Evolutionary conservation across 2,888 invertebrate species (phyloP).

Genomic region (Dynastes maya): DNA sequence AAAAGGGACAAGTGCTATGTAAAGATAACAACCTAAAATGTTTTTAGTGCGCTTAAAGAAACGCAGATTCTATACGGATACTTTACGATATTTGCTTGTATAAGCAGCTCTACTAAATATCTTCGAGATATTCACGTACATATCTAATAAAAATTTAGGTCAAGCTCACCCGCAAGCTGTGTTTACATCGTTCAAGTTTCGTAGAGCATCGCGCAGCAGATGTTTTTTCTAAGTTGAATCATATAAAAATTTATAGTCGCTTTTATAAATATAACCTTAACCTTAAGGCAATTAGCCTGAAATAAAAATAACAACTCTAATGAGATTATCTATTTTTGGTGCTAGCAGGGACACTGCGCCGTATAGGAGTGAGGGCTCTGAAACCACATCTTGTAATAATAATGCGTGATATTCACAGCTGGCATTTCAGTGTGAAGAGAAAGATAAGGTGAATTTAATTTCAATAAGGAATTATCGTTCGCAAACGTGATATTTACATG

Average conservation of each 20-base stretch:
- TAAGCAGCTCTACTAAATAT: not conserved
- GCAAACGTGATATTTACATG: too few relatives aligned
- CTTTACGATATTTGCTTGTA: not conserved
- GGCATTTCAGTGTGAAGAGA: too few relatives aligned
- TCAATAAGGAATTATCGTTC: too few relatives aligned
- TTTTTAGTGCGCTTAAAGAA: not conserved
- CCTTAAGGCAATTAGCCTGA: not conserved
- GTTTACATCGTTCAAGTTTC: not conserved
- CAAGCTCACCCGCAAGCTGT: not conserved
- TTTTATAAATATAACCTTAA: slow-evolving; percentile 11
- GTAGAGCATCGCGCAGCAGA: not conserved
- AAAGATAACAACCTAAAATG: not conserved
- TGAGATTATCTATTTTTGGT: slow-evolving; percentile 1
- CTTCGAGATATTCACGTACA: not conserved
- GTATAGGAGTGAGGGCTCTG: too few relatives aligned
- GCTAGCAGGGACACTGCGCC: not conserved
- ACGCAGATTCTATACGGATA: not conserved
- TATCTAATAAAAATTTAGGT: slow-evolving; percentile 10
- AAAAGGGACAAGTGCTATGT: not conserved
- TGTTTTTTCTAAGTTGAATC: not conserved
- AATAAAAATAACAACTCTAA: not conserved
- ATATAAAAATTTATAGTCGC: not conserved
- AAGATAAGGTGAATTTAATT: too few relatives aligned
- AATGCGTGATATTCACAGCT: too few relatives aligned
- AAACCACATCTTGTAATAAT: too few relatives aligned